Conservation (phyloP, 30 jellyfish, hydroid and myxozoan genomes). For the Aurelia aurita region DNA sequence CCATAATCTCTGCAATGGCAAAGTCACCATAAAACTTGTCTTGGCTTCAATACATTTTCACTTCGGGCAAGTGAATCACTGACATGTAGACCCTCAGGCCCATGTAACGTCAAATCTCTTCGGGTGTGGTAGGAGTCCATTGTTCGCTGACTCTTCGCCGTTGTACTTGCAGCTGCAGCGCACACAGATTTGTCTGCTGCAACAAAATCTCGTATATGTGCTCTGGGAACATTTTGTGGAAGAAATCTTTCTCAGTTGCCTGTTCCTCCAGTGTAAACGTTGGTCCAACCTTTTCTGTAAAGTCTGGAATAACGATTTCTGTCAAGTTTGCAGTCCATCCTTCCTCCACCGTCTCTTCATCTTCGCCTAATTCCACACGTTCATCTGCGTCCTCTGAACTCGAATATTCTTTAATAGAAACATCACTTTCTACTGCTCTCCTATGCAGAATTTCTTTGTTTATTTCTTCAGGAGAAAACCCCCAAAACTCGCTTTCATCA, state of each 20-base stretch:
- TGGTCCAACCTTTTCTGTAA: slow-evolving; percentile 3
- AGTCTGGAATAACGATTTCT: neutral
- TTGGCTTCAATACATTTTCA: slow-evolving; percentile 20
- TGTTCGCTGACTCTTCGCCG: neutral
- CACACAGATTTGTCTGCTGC: slow-evolving; percentile 12
- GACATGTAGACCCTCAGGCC: slow-evolving; percentile 19
- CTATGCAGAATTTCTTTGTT: too few relatives aligned
- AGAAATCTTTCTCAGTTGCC: slow-evolving; percentile 1
- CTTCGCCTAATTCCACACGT: too few relatives aligned
- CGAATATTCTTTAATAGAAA: too few relatives aligned
- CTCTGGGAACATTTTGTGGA: slow-evolving; percentile 15
- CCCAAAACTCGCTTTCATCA: too few relatives aligned
- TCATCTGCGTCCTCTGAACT: too few relatives aligned
- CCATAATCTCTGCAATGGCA: slow-evolving; percentile 17
- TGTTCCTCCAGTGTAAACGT: neutral
- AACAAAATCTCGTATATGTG: neutral
- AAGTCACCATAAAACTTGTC: slow-evolving; percentile 31
- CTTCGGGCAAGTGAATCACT: slow-evolving; percentile 6
- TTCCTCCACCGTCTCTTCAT: too few relatives aligned
- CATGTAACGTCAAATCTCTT: neutral
- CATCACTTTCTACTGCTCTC: too few relatives aligned
- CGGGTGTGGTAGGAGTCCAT: slow-evolving; percentile 30
- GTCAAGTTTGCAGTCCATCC: too few relatives aligned
- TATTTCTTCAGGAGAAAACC: too few relatives aligned
- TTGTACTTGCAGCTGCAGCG: slow-evolving; percentile 27